Evolutionary conservation across 2,797 vertebrate species (phyloP).

Genomic region (Sebastes kiyomatsui): DNA sequence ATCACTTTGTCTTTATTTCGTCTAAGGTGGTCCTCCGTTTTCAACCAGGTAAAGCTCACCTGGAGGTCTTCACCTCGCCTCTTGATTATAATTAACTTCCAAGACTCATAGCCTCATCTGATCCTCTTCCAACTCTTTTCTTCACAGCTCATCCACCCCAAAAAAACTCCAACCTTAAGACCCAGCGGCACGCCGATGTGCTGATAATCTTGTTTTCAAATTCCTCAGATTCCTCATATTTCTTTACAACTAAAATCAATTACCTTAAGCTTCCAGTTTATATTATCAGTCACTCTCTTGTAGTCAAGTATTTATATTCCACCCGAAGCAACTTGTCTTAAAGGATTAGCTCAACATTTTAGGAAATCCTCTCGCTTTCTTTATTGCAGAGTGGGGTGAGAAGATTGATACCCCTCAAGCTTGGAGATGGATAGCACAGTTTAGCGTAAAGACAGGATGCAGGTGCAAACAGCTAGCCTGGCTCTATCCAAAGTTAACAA

Average conservation of each 20-base stretch:
- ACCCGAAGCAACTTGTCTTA: background rate
- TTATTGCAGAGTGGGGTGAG: background rate
- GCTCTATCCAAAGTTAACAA: background rate
- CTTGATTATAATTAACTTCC: constrained; percentile 17
- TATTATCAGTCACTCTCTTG: background rate
- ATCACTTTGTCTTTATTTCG: constrained; percentile 57
- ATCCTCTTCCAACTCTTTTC: background rate
- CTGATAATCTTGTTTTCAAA: constrained; percentile 9
- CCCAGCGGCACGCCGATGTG: background rate
- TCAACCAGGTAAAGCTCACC: constrained; percentile 48
- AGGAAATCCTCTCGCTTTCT: background rate
- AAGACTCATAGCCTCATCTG: background rate
- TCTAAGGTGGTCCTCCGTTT: constrained; percentile 56
- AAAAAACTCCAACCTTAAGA: background rate
- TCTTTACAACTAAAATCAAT: background rate
- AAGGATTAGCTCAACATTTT: background rate
- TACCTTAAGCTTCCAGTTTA: background rate
- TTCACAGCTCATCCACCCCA: background rate
- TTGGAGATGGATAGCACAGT: background rate
- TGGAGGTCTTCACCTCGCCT: constrained; percentile 27
- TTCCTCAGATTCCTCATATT: background rate
- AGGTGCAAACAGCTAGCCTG: background rate
- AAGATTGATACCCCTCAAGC: background rate
- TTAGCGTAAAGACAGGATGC: background rate
- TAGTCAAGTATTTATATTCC: background rate